A percentile compares a stretch with the other conserved stretches of the same genome.
Evolutionary conservation across 2,113 vertebrate genomes (phyloP).

Genomic region (Mionectes macconnelli): DNA sequence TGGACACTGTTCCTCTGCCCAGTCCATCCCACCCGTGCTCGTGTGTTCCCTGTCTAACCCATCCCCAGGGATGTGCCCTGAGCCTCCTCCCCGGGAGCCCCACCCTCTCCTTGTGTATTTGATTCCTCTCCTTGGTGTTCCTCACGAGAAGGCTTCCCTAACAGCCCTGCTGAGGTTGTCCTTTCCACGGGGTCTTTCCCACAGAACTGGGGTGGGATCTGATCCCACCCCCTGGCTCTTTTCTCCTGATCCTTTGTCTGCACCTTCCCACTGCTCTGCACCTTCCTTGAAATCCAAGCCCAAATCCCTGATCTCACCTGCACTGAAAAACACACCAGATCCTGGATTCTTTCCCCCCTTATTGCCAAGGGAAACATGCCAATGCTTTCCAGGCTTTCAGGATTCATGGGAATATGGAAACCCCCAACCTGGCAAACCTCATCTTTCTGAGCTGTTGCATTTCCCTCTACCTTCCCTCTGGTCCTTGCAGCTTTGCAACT

Average conservation of each 20-base stretch:
- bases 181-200: not conserved
- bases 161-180: not conserved
- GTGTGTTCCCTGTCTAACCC: not conserved
- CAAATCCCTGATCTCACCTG: not conserved
- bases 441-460: not conserved
- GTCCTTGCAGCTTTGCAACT: not conserved
- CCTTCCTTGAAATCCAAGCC: not conserved
- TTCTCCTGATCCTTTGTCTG: fast-evolving
- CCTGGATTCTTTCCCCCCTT: not conserved
- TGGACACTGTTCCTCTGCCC: not conserved
- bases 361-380: not conserved
- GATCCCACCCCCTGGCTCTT: not conserved
- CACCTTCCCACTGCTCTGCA: not conserved
- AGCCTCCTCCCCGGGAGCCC: not conserved
- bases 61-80: not conserved
- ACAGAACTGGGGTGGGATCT: not conserved
- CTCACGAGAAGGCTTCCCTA: not conserved
- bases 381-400: not conserved
- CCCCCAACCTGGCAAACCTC: not conserved
- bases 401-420: not conserved
- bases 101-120: not conserved
- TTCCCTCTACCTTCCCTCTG: not conserved
- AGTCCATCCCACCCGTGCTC: not conserved
- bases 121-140: not conserved
- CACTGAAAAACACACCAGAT: fast-evolving